Base-by-base conservation (phyloP, 2,113 vertebrate species). In the Oophaga pumilio region DNA sequence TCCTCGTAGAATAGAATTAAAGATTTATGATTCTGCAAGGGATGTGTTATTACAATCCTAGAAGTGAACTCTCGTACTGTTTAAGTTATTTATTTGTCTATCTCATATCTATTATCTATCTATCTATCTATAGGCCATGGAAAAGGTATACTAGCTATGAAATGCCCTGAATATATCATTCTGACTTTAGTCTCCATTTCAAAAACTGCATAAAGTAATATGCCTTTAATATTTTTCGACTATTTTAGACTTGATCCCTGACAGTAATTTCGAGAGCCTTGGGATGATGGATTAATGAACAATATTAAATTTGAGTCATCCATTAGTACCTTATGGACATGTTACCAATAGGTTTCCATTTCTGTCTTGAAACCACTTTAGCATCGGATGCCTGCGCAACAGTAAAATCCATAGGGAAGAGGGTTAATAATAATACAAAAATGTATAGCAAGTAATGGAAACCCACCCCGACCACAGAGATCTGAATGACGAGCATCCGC, bases 311-410 rank as follows among this genome's bases (percentile, higher is more conserved):
- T 87, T 81, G 76, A 87, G 60, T 77, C 62, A 79, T 87, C 85
- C 76, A 81, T 87, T 87, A 87, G 77, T 71, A 81, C 64, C 52
- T 69, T 66, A 68, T 87, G 28, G 85, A 87, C 85, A 87, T 81
- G 57, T 87, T 87, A 81, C 77, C 85, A 59, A 87, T 87, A 87
- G 79, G n/a, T 71, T 81, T 81, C 77, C 76, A 80, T 87, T 87
- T 87, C 76, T 43, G 69, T 69, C 64, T 81, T 73, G 64, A 87
- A 87, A 87, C 85, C 85, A 87, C 85, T 87, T 87, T 87, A 81
- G 64, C 52, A 80, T 79, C 52, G 69, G 60, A 79, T 86, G 76
- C 78, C 64, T 81, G 64, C 56, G 76, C 64, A 87, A 60, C 52
- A 49, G 13, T 78, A 71, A 81, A 81, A 81, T 68, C 85, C 52